A percentile compares a stretch with the other conserved stretches of the same genome.
These are phyloP conservation scores for Iguana delicatissima DNA, from an alignment of 2,797 vertebrate species.

Conservation along the genomic window DNA sequence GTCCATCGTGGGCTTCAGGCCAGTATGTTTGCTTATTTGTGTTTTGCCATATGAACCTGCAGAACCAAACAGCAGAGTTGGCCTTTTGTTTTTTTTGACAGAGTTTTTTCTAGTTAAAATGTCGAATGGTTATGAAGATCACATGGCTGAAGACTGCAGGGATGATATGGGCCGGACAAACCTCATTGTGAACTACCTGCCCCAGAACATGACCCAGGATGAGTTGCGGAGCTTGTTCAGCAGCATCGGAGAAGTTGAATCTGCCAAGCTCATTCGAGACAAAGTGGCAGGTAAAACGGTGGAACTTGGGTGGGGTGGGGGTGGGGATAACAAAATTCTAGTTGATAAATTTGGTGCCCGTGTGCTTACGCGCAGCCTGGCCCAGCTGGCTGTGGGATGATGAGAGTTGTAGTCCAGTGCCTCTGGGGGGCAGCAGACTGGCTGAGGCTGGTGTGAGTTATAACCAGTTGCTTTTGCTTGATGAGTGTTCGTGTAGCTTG, in stretches of 20 bases:
- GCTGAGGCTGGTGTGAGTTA: too few species aligned
- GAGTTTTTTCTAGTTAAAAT: slow-evolving; percentile 82
- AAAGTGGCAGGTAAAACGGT: slow-evolving; percentile 94
- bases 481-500: too few species aligned
- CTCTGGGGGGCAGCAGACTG: too few species aligned
- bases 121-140: slow-evolving; percentile 99
- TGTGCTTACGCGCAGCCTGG: background rate
- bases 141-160: slow-evolving; percentile 96
- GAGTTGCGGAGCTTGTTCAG: slow-evolving; percentile 96
- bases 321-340: too few species aligned
- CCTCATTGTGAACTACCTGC: slow-evolving; percentile 98
- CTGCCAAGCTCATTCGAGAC: slow-evolving; percentile 96
- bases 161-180: slow-evolving; percentile 95
- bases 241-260: slow-evolving; percentile 97
- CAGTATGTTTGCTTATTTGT: too few species aligned
- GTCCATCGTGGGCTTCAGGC: too few species aligned
- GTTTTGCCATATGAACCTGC: background rate
- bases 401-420: background rate
- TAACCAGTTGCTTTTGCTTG: background rate
- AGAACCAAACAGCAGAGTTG: slow-evolving; percentile 31
- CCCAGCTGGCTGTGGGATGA: background rate
- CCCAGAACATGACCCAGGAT: slow-evolving; percentile 98
- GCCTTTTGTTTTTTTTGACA: slow-evolving; percentile 47
- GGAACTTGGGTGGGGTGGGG: too few species aligned
- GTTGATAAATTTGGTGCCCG: too few species aligned